A percentile compares a stretch with the other conserved stretches of the same genome.
Conservation (phyloP, 2,888 invertebrate species). For the Diogma glabrata region DNA sequence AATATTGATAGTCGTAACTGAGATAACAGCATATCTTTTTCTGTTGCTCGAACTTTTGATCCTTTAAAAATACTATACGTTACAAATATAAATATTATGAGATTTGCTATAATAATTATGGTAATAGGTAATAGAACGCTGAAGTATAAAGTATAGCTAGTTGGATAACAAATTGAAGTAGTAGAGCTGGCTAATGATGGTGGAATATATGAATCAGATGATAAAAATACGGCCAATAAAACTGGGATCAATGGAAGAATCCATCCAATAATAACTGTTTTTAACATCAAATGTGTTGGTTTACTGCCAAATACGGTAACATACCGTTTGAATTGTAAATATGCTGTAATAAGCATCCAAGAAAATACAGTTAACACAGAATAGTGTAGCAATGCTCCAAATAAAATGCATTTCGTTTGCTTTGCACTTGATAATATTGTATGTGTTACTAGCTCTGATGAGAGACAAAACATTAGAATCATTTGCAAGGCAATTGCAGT, state of each 20-base stretch:
- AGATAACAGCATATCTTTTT: slow-evolving; percentile 34
- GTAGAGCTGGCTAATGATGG: no score
- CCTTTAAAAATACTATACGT: slow-evolving; percentile 40
- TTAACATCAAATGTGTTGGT: slow-evolving; percentile 48
- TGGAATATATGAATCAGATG: slow-evolving; percentile 39
- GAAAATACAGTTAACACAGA: slow-evolving; percentile 54
- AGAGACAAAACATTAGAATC: slow-evolving; percentile 32
- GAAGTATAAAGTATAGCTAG: slow-evolving; percentile 38
- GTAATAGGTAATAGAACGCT: slow-evolving; percentile 43
- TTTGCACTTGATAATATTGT: slow-evolving; percentile 27
- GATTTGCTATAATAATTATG: slow-evolving; percentile 41
- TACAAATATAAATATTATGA: slow-evolving; percentile 43
- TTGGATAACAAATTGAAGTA: slow-evolving; percentile 40
- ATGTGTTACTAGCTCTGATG: slow-evolving; percentile 26
- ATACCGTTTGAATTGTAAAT: slow-evolving; percentile 54
- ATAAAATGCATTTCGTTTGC: slow-evolving; percentile 39
- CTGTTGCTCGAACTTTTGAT: slow-evolving; percentile 37
- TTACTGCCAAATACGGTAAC: slow-evolving; percentile 48
- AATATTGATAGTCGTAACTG: slow-evolving; percentile 45
- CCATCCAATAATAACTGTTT: slow-evolving; percentile 52
- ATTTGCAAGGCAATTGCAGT: slow-evolving; percentile 48
- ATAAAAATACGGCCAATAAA: slow-evolving; percentile 35
- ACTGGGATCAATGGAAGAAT: slow-evolving; percentile 47
- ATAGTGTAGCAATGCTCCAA: slow-evolving; percentile 53
- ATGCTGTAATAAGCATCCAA: slow-evolving; percentile 62